Evolutionary conservation across 2,888 invertebrate species (phyloP).

Genomic region (Athripsodes cinereus): DNA sequence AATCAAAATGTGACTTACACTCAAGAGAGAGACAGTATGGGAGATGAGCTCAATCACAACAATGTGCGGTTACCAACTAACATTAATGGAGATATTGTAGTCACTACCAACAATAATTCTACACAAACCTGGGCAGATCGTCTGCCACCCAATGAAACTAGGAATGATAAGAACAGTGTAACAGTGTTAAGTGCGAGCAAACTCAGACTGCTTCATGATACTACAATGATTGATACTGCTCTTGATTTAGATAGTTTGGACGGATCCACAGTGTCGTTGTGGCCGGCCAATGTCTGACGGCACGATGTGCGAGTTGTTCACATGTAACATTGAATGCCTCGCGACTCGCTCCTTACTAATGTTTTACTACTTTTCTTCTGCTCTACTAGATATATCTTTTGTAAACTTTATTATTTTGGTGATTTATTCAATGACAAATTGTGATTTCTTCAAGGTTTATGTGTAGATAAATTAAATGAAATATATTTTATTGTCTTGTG

Average conservation of each 20-base stretch:
- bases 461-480: too few relatives aligned
- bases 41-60: conserved; percentile 22
- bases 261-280: conserved; percentile 46
- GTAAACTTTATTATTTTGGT: too few relatives aligned
- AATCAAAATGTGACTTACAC: conserved; percentile 22
- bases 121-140: conserved; percentile 28
- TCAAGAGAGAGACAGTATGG: conserved; percentile 17
- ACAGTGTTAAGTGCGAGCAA: conserved; percentile 62
- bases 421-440: too few relatives aligned
- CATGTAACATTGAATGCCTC: conserved; percentile 15
- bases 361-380: too few relatives aligned
- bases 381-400: too few relatives aligned
- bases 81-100: conserved; percentile 33
- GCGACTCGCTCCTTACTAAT: too few relatives aligned
- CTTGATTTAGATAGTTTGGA: conserved; percentile 83
- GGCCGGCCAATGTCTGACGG: conserved; percentile 25
- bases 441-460: too few relatives aligned
- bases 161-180: conserved; percentile 36
- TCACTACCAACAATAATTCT: conserved; percentile 29
- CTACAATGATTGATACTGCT: conserved; percentile 87
- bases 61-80: conserved; percentile 4
- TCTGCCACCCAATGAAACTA: conserved; percentile 27
- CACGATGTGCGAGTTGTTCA: conserved; percentile 18
- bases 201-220: conserved; percentile 73
- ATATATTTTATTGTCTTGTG: too few relatives aligned